A percentile compares a stretch with the other conserved stretches of the same genome.
phyloP scores from a whole-genome alignment of 2,113 vertebrate genomes.

The Bettongia penicillata region DNA sequence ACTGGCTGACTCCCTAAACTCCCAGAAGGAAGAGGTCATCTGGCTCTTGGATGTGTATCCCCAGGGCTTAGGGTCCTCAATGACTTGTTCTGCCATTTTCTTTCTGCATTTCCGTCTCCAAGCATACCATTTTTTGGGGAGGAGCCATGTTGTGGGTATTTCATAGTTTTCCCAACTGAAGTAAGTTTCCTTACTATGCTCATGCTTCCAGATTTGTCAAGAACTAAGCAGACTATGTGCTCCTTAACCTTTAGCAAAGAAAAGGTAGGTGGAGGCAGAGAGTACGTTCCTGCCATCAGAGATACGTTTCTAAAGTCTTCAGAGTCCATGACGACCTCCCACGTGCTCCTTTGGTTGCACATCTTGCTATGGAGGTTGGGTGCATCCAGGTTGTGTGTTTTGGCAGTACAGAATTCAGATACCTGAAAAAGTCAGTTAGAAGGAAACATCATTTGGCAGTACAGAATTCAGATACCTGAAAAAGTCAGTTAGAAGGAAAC shows the following conservation, averaged over 20 bases:
- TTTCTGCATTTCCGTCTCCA: background rate
- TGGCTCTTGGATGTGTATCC: too few relatives aligned
- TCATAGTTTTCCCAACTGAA: background rate
- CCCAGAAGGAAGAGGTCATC: too few relatives aligned
- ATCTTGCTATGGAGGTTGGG: slow-evolving; percentile 85
- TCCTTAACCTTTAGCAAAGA: slow-evolving; percentile 71
- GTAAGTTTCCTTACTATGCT: slow-evolving; percentile 24
- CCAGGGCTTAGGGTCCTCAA: background rate
- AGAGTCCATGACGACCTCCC: slow-evolving; percentile 82
- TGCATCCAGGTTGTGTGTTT: slow-evolving; percentile 81
- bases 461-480: slow-evolving; percentile 84
- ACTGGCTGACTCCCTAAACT: background rate
- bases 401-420: slow-evolving; percentile 80
- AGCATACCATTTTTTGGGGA: too few relatives aligned
- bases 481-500: slow-evolving; percentile 35
- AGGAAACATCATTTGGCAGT: slow-evolving; percentile 38
- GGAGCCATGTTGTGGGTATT: background rate
- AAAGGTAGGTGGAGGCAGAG: slow-evolving; percentile 67
- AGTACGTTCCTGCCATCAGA: slow-evolving; percentile 1
- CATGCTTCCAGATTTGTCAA: slow-evolving; percentile 86
- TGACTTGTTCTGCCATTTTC: background rate
- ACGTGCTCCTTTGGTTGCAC: slow-evolving; percentile 79
- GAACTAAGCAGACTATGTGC: slow-evolving; percentile 79
- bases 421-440: slow-evolving; percentile 75
- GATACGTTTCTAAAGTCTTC: slow-evolving; percentile 70